Conservation (phyloP, 2,113 vertebrate species). For the Ptilorrhoa leucosticta region DNA sequence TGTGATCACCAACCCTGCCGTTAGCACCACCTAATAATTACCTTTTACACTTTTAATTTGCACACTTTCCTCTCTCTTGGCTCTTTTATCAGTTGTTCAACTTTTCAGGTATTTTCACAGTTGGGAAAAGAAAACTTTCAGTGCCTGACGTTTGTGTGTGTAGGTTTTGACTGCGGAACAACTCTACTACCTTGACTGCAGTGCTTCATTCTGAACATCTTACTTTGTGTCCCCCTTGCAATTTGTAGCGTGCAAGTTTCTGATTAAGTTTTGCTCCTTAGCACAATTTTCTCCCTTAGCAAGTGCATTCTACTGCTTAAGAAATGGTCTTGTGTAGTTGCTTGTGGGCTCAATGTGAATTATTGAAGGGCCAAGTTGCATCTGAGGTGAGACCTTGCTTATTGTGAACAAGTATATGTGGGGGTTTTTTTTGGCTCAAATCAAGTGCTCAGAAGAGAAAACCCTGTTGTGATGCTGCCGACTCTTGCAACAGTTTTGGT, state of each 20-base stretch:
- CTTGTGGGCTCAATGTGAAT: neutral
- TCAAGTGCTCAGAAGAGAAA: neutral
- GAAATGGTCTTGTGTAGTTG: neutral
- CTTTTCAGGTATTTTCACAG: neutral
- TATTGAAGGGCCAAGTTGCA: neutral
- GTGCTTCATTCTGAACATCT: neutral
- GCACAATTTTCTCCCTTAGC: neutral
- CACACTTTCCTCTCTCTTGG: neutral
- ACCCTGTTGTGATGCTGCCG: neutral
- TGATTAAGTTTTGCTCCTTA: neutral
- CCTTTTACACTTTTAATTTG: neutral
- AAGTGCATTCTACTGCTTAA: neutral
- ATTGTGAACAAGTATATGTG: neutral
- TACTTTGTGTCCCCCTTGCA: neutral
- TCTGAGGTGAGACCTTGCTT: neutral
- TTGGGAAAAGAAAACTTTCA: neutral
- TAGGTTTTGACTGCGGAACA: neutral
- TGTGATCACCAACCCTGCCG: neutral
- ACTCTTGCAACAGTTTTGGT: neutral
- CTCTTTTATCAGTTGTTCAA: neutral
- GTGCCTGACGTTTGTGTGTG: neutral
- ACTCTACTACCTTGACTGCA: neutral
- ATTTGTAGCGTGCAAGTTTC: neutral
- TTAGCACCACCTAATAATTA: neutral
- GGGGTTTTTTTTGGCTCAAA: rapidly evolving